Base-by-base conservation (phyloP, 2,797 vertebrate genomes). In the Strix occidentalis region DNA sequence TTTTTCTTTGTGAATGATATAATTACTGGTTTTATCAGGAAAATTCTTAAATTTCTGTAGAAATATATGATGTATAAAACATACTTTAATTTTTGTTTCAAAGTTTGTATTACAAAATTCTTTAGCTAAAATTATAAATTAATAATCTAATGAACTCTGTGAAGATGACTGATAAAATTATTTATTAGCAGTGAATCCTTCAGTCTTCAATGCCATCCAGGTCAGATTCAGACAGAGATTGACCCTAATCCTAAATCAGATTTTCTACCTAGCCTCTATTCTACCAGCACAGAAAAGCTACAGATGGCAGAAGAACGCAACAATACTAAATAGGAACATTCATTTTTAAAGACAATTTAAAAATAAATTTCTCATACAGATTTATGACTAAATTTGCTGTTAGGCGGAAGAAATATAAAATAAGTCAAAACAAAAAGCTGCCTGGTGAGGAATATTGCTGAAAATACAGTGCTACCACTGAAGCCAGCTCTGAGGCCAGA, bases 211-310 rank as follows among this genome's bases (percentile, higher is more conserved):
- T 63, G 66, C 6, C 39, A 63, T 45, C 17, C 74, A 58, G 41
- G 63, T 82, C 88, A 93, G 92, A 89, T 81, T 88, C 48, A 84
- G 54, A 72, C 57, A 69, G 48, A 90, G 79, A 84, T 4, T 95
- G 76, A 90, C 65, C 58, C 80, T 94, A 95, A 91, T 93, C 35
- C 86, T 76, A 82, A 82, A 84, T 72, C 50, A 92, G 83, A 89
- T 90, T 95, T 93, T 84, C 80, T 58, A 76, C 46, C 8, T 61
- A 91, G 41, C 18, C 17, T 88, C 72, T 72, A 31, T 63, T 63
- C 58, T 79, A 50, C 39, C 70, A 90, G 35, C 54, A 84, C 16
- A 82, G 66, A 79, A 79, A 87, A 89, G 13, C 50, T 82, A 54
- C 68, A 83, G 53, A 68, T 61, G 39, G 46, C 54, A 86, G 43